Conservation (phyloP, 23 tunicate genomes). For the Clavelina lepadiformis region DNA sequence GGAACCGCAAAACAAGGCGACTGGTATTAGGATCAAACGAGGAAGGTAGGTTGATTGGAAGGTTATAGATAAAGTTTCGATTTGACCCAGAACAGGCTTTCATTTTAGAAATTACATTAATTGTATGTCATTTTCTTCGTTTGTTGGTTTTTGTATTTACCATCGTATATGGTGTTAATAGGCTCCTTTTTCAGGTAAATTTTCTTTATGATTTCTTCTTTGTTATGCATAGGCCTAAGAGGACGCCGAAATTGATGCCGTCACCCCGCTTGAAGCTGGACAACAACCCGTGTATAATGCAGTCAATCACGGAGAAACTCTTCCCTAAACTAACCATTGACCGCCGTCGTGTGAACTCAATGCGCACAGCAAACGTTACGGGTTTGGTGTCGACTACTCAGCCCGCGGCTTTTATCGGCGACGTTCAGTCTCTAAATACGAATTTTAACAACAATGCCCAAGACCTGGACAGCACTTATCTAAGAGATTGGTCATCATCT, state of each 20-base stretch:
- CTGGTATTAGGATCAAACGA: slow-evolving; percentile 49
- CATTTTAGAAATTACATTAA: no score
- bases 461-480: background rate
- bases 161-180: background rate
- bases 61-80: no score
- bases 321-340: slow-evolving; percentile 68
- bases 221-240: slow-evolving; percentile 58
- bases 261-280: slow-evolving; percentile 52
- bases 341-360: slow-evolving; percentile 20
- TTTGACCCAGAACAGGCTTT: no score
- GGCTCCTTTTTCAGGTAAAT: background rate
- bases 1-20: slow-evolving; percentile 32
- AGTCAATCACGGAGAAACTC: slow-evolving; percentile 78
- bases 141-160: no score
- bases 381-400: no score
- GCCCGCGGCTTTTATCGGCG: background rate
- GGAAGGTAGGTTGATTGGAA: slow-evolving; percentile 89
- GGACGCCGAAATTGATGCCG: slow-evolving; percentile 44
- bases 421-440: background rate
- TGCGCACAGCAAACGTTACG: background rate
- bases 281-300: slow-evolving; percentile 79
- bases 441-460: background rate
- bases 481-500: slow-evolving; percentile 8
- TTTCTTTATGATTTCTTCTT: background rate
- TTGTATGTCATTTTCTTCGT: no score